Evolutionary conservation across 2,113 vertebrate species (phyloP).

Genomic region (Panthera tigris): DNA sequence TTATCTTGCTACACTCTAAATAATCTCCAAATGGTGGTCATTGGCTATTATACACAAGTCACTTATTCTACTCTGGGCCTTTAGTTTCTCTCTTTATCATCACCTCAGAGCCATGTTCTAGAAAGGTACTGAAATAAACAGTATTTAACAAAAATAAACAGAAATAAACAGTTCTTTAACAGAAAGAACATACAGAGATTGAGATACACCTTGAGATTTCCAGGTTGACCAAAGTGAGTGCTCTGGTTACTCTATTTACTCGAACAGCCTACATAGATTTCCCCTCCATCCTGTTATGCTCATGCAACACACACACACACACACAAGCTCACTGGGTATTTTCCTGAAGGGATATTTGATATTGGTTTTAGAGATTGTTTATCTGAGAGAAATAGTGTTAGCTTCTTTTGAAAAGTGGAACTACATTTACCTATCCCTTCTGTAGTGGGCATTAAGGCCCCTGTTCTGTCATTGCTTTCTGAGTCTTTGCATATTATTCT

Average conservation of each 20-base stretch:
- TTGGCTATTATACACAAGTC: neutral
- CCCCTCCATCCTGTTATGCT: neutral
- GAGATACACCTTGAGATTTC: neutral
- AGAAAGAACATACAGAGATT: neutral
- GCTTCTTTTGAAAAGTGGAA: neutral
- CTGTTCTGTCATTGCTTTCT: neutral
- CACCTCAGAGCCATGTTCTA: neutral
- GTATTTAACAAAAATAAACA: too few species aligned
- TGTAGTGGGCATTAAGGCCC: neutral
- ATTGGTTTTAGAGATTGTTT: constrained; percentile 28
- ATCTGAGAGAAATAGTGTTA: neutral
- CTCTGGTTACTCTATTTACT: neutral
- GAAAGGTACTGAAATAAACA: neutral
- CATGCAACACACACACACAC: neutral
- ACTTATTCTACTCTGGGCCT: neutral
- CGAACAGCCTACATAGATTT: neutral
- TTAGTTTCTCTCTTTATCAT: neutral
- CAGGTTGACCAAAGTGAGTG: neutral
- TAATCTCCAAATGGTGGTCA: neutral
- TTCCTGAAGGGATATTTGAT: neutral
- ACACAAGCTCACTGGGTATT: neutral
- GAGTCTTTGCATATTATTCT: neutral
- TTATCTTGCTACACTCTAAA: neutral
- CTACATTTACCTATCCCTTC: neutral
- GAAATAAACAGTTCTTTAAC: neutral